Evolutionary conservation across 1,140 invertebrate species (phyloP), one percentile per base, ranked within the genome.

Genomic region (Drosophila pruinosa): DNA sequence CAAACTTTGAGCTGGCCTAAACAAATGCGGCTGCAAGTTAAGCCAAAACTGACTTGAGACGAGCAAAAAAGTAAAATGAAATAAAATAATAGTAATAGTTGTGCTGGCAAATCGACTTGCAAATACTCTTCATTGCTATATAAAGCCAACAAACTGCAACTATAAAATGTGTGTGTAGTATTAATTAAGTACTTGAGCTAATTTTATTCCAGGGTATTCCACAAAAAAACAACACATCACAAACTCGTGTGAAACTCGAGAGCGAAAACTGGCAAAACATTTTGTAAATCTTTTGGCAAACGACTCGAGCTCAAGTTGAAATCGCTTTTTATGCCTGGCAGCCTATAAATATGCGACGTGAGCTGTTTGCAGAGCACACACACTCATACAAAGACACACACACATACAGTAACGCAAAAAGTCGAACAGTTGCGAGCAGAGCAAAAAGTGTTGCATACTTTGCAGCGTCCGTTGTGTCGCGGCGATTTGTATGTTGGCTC

Each of bases 261-360:
- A 38, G 24, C n/a, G n/a, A 65, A 36, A 57, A 62, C 53, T 62
- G 52, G 52, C 45, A 71, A 78, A 88, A 69, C 81, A 77, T 85
- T 85, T 85, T 85, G 81, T 77, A 85, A 85, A 86, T 85, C 81
- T 85, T 85, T 85, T 86, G 81, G 77, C 78, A 88, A 81, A 68
- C 64, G 69, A 26, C 74, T 52, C 28, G 21, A 67, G 70, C 81
- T 78, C 39, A 31, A 81, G 71, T 75, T 82, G 82, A 74, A 81
- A 88, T 81, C 82, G 82, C 82, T 86, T 88, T 86, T 86, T 86
- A 86, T 86, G 82, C 82, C 82, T 86, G 74, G 71, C 82, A 86
- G 82, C 82, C 82, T 86, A 86, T 86, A 86, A 86, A 86, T 88
- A 86, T 88, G 82, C 82, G 83, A 86, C 82, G 82, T 86, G 82